Evolutionary conservation across 2,113 vertebrate genomes (phyloP), one percentile per base, ranked within the genome.

Genomic region (Corythornis madagascariensis): DNA sequence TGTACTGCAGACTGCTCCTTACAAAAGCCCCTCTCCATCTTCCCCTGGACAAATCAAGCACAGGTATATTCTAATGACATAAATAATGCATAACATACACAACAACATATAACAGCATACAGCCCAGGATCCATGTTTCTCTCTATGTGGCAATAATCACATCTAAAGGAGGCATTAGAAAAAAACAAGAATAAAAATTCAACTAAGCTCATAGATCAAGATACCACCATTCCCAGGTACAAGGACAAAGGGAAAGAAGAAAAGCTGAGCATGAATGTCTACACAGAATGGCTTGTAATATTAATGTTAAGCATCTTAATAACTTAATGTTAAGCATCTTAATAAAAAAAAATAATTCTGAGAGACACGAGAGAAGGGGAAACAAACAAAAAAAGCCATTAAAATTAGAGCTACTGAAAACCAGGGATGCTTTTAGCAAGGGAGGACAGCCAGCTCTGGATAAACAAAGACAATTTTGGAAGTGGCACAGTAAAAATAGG

Each of bases 391-490:
- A 78, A 71, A 61, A 20, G 13, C 16, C 19, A 72, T 91, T 89
- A 94, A 88, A 95, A 94, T 89, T 83, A 94, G 69, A 91, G 76
- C 72, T 60, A 78, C 75, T 72, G 82, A 91, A 86, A 89, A 50
- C 65, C 67, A 28, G 11, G 28, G 78, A 91, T 80, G 73, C 72
- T 95, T 88, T 83, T 91, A 96, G 89, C 87, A 93, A 67, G 3
- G 1, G 75, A 93, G 94, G 75, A 88, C 52, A 87, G 84, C 84
- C 93, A 95, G 92, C 72, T 88, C 7, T 80, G 61, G 60, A 53
- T 83, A 96, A 96, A 91, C 76, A 93, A 90, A 91, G 85, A 86
- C 73, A 76, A 22, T 92, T 96, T 93, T 91, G 85, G 85, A 96
- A 86, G 65, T 77, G 69, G 79, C 79, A 86, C 75, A 78, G 69